phyloP scores from a whole-genome alignment of 2,797 vertebrate species.

The Cheirogaleus major region DNA sequence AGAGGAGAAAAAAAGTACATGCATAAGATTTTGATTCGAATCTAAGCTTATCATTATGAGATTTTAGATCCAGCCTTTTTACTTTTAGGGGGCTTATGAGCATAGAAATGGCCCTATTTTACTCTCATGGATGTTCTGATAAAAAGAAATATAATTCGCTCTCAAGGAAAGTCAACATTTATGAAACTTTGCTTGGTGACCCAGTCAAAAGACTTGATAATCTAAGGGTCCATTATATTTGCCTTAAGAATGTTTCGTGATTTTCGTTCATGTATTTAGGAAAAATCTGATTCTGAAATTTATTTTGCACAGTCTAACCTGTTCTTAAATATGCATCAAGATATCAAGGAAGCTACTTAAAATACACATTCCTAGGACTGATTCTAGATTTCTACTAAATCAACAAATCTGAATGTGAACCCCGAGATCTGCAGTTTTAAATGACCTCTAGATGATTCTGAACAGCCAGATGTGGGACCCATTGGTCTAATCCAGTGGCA shows the following conservation, averaged over 20 bases:
- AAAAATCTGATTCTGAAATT: neutral
- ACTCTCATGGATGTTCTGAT: neutral
- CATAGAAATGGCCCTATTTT: neutral
- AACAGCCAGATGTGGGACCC: neutral
- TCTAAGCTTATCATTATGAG: neutral
- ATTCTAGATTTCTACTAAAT: constrained; percentile 16
- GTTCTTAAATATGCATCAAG: neutral
- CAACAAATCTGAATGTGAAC: neutral
- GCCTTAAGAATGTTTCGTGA: neutral
- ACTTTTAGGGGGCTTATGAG: neutral
- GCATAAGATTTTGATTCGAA: neutral
- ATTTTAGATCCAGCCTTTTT: neutral
- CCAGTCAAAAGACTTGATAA: neutral
- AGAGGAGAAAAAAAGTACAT: neutral
- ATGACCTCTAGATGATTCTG: neutral
- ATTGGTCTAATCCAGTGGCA: neutral
- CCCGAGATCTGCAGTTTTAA: neutral
- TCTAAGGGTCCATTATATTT: neutral
- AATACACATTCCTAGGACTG: neutral
- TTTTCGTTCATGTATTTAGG: constrained; percentile 6
- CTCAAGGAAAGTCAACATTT: neutral
- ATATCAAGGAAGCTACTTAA: neutral
- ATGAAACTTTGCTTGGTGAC: neutral
- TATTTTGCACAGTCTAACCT: neutral
- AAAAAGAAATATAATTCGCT: neutral